phyloP scores from a whole-genome alignment of 2,888 invertebrate species.

The Chrysodeixis includens region DNA sequence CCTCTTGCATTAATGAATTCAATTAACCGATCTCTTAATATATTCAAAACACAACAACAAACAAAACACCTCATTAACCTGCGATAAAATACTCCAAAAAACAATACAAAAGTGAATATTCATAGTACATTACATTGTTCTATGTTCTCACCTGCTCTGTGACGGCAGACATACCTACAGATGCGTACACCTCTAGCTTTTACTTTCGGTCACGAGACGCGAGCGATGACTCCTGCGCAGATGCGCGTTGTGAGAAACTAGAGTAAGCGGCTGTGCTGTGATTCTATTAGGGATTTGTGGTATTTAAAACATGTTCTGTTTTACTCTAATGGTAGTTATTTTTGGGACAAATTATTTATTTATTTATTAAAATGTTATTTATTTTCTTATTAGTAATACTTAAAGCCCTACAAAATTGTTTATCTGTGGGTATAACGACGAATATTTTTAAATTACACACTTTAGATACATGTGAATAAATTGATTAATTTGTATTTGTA shows the following conservation, averaged over 20 bases:
- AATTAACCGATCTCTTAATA: background rate
- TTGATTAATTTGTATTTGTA: too few species aligned
- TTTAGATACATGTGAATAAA: too few species aligned
- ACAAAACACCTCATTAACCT: background rate
- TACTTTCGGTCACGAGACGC: constrained; percentile 58
- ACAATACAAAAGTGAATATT: background rate
- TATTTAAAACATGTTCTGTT: too few species aligned
- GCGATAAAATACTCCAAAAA: background rate
- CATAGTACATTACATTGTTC: constrained; percentile 12
- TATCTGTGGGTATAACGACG: too few species aligned
- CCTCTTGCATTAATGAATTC: too few species aligned
- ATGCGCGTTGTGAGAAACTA: constrained; percentile 26
- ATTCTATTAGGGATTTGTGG: background rate
- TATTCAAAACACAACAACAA: background rate
- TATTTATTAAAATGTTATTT: too few species aligned
- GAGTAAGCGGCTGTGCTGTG: constrained; percentile 36
- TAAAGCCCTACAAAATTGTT: too few species aligned
- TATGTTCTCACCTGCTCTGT: constrained; percentile 21
- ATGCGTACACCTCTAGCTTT: constrained; percentile 46
- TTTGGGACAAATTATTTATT: background rate
- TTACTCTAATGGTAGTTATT: background rate
- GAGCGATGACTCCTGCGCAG: constrained; percentile 58
- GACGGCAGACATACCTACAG: constrained; percentile 12
- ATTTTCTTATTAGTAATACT: too few species aligned
- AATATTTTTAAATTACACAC: too few species aligned